Evolutionary conservation across 2,797 vertebrate species (phyloP).

Genomic region (Carduelis carduelis): DNA sequence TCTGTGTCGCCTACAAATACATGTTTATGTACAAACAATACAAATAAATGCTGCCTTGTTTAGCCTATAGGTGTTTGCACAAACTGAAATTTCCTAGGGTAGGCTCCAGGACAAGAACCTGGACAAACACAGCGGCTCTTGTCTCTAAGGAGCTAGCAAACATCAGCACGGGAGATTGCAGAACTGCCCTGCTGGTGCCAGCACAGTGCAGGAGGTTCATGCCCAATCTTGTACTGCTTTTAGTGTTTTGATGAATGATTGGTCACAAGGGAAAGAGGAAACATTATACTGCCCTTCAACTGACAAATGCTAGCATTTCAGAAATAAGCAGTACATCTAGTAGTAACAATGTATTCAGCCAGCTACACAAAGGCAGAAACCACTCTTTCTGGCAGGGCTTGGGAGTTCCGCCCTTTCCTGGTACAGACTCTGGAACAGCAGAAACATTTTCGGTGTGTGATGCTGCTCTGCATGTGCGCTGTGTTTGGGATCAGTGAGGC

Average conservation of each 20-base stretch:
- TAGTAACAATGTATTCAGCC: not conserved
- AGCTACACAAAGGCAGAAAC: not conserved
- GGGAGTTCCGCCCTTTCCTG: not conserved
- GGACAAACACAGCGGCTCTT: not conserved
- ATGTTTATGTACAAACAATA: not conserved
- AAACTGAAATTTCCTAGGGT: not conserved
- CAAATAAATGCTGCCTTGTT: not conserved
- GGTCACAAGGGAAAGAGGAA: not conserved
- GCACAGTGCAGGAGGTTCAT: not conserved
- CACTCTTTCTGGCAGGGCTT: not conserved
- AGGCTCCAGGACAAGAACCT: not conserved
- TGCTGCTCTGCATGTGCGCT: accelerated
- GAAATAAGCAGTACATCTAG: not conserved
- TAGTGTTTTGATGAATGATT: not conserved
- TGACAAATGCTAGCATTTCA: not conserved
- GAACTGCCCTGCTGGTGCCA: not conserved
- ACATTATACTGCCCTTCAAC: not conserved
- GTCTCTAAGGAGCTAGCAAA: not conserved
- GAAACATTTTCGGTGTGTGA: not conserved
- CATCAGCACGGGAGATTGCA: accelerated
- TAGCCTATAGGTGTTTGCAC: not conserved
- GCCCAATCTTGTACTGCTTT: constrained; percentile 8
- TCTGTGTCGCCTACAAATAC: not conserved
- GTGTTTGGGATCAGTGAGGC: not conserved
- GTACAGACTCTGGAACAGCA: not conserved